Conservation (phyloP, 2,888 invertebrate genomes). For the Phania funesta region DNA sequence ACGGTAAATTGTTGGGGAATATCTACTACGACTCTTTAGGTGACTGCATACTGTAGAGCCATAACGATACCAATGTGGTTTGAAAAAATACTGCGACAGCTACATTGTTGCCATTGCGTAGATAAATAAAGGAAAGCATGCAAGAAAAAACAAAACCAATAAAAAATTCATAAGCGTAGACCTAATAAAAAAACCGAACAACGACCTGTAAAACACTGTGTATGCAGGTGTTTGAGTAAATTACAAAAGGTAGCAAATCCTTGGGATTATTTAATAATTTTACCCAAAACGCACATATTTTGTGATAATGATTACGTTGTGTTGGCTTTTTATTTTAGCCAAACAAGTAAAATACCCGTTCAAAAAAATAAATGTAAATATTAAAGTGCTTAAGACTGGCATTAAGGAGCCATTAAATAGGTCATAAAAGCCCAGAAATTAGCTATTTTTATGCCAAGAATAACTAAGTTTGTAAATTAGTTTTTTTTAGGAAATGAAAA, state of each 20-base stretch:
- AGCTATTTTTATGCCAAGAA: too few relatives aligned
- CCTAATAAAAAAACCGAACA: slow-evolving; percentile 28
- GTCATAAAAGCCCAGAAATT: too few relatives aligned
- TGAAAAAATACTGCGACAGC: slow-evolving; percentile 47
- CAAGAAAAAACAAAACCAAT: slow-evolving; percentile 4
- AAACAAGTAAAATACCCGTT: too few relatives aligned
- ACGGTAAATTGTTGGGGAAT: slow-evolving; percentile 17
- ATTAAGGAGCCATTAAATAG: too few relatives aligned
- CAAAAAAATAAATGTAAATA: too few relatives aligned
- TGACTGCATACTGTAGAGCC: slow-evolving; percentile 49
- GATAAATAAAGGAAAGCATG: slow-evolving; percentile 45
- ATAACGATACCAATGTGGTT: slow-evolving; percentile 63
- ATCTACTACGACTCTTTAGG: neutral
- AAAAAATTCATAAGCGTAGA: slow-evolving; percentile 32
- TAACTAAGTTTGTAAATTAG: too few relatives aligned
- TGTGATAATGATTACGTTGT: slow-evolving; percentile 19
- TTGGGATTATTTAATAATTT: slow-evolving; percentile 70
- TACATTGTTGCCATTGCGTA: slow-evolving; percentile 50
- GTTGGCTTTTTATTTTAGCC: neutral
- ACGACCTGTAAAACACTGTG: slow-evolving; percentile 2
- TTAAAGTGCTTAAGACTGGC: too few relatives aligned
- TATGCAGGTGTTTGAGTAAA: neutral
- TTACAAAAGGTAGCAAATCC: slow-evolving; percentile 32
- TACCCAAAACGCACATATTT: slow-evolving; percentile 68
- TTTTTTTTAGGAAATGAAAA: too few relatives aligned